Base-by-base conservation (phyloP, 1,140 invertebrate genomes). In the Heterodera carotae region DNA sequence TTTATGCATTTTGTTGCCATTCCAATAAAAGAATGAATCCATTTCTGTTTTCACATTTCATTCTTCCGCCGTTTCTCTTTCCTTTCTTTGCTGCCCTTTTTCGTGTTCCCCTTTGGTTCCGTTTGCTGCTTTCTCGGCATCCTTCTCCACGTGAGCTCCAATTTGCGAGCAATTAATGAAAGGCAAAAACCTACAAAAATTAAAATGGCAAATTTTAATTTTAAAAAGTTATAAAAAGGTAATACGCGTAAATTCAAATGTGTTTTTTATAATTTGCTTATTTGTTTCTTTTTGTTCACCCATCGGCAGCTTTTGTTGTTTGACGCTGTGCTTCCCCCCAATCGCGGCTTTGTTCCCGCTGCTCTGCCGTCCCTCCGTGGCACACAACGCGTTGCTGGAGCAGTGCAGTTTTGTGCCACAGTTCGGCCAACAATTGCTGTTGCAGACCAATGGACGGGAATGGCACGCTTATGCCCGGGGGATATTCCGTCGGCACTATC, bases 401-500 rank as follows among this genome's bases (percentile, higher is more conserved):
- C 7, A 66, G 62, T 29, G 62, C 62, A 25, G 25, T 15, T 34
- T 66, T 66, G 62, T 22, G 62, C 62, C 62, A 66, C 62, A 66
- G 62, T 66, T 66, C 62, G 62, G 62, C 62, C 62, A 66, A 10
- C 62, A 66, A 18, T 12, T 66, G 62, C 22, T 53, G 48, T 22
- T 53, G 48, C 22, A 53, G 22, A 18, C 48, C 48, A 36, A 36
- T 33, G 69, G 69, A 70, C 27, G 69, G 62, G 62, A 66, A 66
- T 10, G 48, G 48, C 48, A 53, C 1, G 4, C 12, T 22, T 4
- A 53, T 53, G 48, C 15, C 25, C n/a, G 22, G 62, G 25, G 62
- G 33, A 66, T 10, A 34, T 1, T 29, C 27, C 10, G 33, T 3
- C 27, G 62, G 62, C 25, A 66, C 5, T 6, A 34, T 8, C 27